phyloP scores from a whole-genome alignment of 2,888 invertebrate genomes.

The Leptogaster cylindrica region DNA sequence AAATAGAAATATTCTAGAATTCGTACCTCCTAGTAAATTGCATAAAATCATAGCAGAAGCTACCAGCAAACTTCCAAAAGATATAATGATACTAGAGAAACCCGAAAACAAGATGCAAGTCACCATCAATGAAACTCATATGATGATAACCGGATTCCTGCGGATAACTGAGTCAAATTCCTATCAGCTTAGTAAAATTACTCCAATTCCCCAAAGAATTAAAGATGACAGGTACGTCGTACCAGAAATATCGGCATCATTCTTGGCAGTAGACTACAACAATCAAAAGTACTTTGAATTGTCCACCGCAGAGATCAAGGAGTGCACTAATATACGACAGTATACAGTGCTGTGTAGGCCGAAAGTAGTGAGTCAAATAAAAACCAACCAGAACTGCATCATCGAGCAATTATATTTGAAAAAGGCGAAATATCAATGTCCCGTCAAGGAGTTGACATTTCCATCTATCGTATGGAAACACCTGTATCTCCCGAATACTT shows the following conservation, averaged over 20 bases:
- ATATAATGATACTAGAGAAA: background rate
- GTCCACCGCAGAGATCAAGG: background rate
- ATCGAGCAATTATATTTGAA: background rate
- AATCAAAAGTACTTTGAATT: conserved; percentile 3
- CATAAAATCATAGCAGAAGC: background rate
- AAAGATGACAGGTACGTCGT: background rate
- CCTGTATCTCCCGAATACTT: background rate
- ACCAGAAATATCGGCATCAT: conserved; percentile 8
- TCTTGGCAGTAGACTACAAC: conserved; percentile 1
- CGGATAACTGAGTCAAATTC: background rate
- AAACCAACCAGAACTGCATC: background rate
- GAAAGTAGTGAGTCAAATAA: background rate
- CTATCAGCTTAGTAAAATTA: background rate
- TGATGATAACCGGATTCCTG: background rate
- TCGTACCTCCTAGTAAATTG: background rate
- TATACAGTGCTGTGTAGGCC: background rate
- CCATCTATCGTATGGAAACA: background rate
- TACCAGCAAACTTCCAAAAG: background rate
- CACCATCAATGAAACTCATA: background rate
- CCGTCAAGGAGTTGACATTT: background rate
- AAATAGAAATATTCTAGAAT: background rate
- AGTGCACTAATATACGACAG: background rate
- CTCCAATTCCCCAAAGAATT: background rate
- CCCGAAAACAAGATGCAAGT: background rate
- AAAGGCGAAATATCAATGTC: background rate